phyloP scores from a whole-genome alignment of 2,797 vertebrate species.

The Falco peregrinus region DNA sequence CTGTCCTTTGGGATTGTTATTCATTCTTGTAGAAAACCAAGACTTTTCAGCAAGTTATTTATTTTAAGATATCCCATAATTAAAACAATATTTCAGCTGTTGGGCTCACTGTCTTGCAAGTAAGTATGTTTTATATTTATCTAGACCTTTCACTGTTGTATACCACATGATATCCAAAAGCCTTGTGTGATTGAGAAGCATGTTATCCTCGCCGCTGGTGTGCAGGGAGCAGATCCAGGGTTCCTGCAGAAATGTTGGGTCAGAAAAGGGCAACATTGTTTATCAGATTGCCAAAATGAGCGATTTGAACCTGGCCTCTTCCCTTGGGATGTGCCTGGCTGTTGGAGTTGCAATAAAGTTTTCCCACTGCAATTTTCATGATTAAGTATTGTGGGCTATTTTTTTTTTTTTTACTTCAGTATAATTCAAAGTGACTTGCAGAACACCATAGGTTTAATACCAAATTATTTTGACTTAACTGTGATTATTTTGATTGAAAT shows the following conservation, averaged over 20 bases:
- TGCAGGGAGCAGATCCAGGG: neutral
- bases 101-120: neutral
- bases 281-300: neutral
- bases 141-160: neutral
- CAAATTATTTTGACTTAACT: neutral
- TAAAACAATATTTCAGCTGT: neutral
- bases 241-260: neutral
- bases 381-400: neutral
- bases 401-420: neutral
- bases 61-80: neutral
- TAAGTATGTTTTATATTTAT: rapidly evolving
- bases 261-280: neutral
- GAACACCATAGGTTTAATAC: rapidly evolving
- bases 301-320: neutral
- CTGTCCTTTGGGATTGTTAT: neutral
- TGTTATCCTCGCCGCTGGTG: rapidly evolving
- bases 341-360: neutral
- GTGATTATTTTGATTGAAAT: neutral
- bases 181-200: rapidly evolving
- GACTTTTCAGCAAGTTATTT: neutral
- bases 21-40: neutral
- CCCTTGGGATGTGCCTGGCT: neutral
- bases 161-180: neutral
- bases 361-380: neutral
- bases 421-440: neutral